Evolutionary conservation across 2,888 invertebrate species (phyloP), one percentile per base, ranked within the genome.

Genomic region (Heliconius hortense): DNA sequence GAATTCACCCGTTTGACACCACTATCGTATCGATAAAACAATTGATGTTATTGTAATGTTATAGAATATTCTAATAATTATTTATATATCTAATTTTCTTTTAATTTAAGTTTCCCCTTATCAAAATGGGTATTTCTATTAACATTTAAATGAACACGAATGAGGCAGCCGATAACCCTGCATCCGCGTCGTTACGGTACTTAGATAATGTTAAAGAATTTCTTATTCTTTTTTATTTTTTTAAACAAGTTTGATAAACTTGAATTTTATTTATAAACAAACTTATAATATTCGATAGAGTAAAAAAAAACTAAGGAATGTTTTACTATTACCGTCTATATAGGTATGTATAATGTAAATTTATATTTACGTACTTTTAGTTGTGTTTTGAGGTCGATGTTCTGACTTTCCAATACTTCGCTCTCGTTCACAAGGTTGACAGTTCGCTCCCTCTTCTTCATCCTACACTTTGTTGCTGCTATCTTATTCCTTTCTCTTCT

Each of bases 401-500:
- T 98, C 91, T 97, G 97, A 75, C 96, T 96, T 88, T 98, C 98
- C 78, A 98, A 91, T 72, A 96, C 96, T 89, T 98, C 98, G 72
- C 98, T 97, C 93, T 98, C 98, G 79, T 96, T 96, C 82, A 98
- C 97, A 81, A 98, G 93, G 86, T 97, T 97, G 82, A 96, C 96
- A 2, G 98, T 98, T 81, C 97, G 95, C 87, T 98, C 98, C 60
- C 98, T 96, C 89, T 98, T 98, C 95, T 98, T 98, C 95, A 98
- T 95, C 81, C 98, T 96, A 87, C 98, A 98, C 90, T 98, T 98
- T 18, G 98, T 98, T 77, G 98, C 98, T 72, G 98, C 98, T 80
- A 98, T 97, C 94, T 98, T 98, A 90, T 98, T 98, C 82, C 98
- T 95, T 90, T 98, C 98, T 84, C 98, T 96, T 85, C 98, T 95